A percentile compares a stretch with the other conserved stretches of the same genome.
These are phyloP conservation scores for Corvus cornix DNA, from an alignment of 2,113 vertebrate genomes.

Conservation along the genomic window DNA sequence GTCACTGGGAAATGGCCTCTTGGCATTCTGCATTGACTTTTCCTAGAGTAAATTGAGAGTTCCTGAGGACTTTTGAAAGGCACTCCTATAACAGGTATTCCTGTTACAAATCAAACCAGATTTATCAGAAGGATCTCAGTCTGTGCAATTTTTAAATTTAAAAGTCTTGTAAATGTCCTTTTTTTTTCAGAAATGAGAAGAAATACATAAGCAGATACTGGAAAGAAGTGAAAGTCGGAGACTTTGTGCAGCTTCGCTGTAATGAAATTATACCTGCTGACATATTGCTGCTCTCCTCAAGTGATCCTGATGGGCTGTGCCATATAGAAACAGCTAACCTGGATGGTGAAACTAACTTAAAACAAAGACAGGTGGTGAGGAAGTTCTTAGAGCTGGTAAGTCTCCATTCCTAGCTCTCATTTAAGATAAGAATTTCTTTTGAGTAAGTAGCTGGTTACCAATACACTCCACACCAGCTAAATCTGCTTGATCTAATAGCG, in stretches of 20 bases:
- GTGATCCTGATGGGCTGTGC: slow-evolving; percentile 92
- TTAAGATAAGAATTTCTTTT: neutral
- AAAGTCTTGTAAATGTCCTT: neutral
- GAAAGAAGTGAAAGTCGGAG: slow-evolving; percentile 92
- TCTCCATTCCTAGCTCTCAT: neutral
- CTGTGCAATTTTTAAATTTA: neutral
- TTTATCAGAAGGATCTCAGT: neutral
- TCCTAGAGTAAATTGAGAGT: neutral
- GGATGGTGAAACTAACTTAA: slow-evolving; percentile 97
- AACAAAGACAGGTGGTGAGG: slow-evolving; percentile 91
- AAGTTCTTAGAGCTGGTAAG: slow-evolving; percentile 93
- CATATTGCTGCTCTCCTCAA: slow-evolving; percentile 91
- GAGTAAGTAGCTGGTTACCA: neutral
- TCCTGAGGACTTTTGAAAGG: neutral
- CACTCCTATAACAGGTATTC: neutral
- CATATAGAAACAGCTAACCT: slow-evolving; percentile 97
- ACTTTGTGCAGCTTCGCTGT: slow-evolving; percentile 91
- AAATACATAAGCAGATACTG: slow-evolving; percentile 90
- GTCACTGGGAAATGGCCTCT: neutral
- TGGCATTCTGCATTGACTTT: neutral
- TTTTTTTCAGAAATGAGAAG: slow-evolving; percentile 76
- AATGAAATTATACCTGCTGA: slow-evolving; percentile 97
- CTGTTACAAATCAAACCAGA: neutral
- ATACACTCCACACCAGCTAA: neutral
- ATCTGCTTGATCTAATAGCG: neutral